These are phyloP conservation scores for Pammene fasciana DNA, from an alignment of 2,888 invertebrate species.

Conservation along the genomic window DNA sequence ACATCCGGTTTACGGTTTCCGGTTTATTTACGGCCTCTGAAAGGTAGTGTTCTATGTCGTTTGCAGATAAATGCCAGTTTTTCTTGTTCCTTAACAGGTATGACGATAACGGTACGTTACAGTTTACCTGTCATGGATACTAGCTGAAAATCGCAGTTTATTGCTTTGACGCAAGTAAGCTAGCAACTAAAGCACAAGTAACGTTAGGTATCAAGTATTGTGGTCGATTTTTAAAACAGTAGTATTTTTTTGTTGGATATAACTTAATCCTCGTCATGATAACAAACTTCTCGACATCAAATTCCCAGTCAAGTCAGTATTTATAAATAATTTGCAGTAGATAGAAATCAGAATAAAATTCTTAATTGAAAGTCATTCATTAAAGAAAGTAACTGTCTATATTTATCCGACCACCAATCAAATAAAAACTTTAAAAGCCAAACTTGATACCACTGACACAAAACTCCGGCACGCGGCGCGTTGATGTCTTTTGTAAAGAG, in stretches of 20 bases:
- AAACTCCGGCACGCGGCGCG: conserved; percentile 56
- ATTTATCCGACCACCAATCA: conserved; percentile 24
- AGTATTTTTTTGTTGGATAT: no score
- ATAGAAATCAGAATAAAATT: conserved; percentile 1
- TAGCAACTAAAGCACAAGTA: not conserved
- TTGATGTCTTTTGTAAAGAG: conserved; percentile 76
- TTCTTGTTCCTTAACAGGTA: conserved; percentile 14
- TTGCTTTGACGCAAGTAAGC: no score
- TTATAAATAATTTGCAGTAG: not conserved
- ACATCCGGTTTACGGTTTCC: no score
- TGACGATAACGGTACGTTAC: conserved; percentile 11
- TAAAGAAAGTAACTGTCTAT: conserved; percentile 22
- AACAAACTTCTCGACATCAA: not conserved
- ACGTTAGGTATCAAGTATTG: no score
- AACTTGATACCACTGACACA: conserved; percentile 29
- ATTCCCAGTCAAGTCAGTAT: not conserved
- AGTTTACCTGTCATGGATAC: conserved; percentile 3
- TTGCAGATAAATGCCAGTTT: conserved; percentile 10
- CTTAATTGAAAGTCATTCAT: conserved; percentile 5
- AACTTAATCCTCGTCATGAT: not conserved
- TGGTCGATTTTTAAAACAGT: no score
- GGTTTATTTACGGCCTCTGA: not conserved
- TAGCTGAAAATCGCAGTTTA: conserved; percentile 8
- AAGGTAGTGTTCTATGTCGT: not conserved
- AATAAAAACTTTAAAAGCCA: conserved; percentile 24